Percentiles rank a stretch among this genome's conserved stretches.
Conservation (phyloP, 2,797 vertebrate genomes). For the Myiothlypis coronata region DNA sequence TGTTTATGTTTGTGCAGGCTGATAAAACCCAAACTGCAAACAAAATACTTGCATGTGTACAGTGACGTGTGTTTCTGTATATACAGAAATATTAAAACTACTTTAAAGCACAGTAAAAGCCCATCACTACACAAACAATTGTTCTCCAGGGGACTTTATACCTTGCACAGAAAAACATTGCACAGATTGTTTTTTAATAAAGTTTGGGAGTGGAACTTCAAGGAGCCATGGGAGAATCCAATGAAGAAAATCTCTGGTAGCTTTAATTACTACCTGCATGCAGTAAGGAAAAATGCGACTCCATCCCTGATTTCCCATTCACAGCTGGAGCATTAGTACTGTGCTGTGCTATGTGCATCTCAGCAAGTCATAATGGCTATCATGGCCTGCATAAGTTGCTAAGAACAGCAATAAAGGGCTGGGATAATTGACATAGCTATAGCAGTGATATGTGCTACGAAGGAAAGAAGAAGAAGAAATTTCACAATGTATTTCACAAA, state of each 20-base stretch:
- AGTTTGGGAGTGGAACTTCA: neutral
- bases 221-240: neutral
- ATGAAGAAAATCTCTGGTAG: neutral
- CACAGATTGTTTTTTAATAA: neutral
- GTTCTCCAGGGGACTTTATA: neutral
- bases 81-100: neutral
- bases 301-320: neutral
- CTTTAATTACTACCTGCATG: neutral
- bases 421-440: neutral
- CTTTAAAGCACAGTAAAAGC: neutral
- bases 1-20: neutral
- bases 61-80: neutral
- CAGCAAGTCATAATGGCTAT: neutral
- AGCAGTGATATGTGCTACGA: neutral
- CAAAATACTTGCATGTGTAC: neutral
- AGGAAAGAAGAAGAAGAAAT: neutral
- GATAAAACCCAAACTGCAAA: neutral
- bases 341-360: neutral
- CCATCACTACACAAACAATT: neutral
- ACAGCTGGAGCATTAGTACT: neutral
- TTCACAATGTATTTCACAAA: neutral
- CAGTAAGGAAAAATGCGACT: neutral
- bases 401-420: neutral
- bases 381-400: neutral
- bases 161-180: neutral